A percentile compares a stretch with the other conserved stretches of the same genome.
Conservation (phyloP, 2,888 invertebrate genomes). For the Sinhomidia bicolor region DNA sequence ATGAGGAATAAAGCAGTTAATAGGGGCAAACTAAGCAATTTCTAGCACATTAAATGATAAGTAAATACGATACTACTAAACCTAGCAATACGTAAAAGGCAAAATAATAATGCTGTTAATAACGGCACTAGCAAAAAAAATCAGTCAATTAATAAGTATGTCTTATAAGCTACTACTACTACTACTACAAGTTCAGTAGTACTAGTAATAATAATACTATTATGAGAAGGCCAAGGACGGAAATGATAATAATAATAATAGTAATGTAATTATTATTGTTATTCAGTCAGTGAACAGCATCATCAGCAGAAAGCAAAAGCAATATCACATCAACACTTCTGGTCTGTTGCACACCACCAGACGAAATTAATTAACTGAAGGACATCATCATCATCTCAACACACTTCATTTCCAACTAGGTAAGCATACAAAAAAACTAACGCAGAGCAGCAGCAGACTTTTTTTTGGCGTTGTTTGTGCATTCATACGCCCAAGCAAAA, state of each 20-base stretch:
- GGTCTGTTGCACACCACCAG: not conserved
- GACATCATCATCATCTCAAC: not conserved
- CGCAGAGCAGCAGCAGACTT: not conserved
- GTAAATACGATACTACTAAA: not conserved
- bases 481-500: too few relatives aligned
- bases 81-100: not conserved
- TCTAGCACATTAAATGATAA: not conserved
- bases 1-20: not conserved
- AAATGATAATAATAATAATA: not conserved
- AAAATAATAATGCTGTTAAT: not conserved
- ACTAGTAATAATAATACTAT: not conserved
- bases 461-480: too few relatives aligned
- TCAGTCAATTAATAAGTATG: not conserved
- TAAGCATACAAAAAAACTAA: not conserved
- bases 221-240: conserved; percentile 28
- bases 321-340: not conserved
- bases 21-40: not conserved
- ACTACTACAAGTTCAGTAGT: not conserved
- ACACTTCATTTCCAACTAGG: not conserved
- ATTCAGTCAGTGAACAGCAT: not conserved
- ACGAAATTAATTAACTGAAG: conserved; percentile 54
- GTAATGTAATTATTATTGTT: not conserved
- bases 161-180: not conserved
- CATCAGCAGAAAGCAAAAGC: not conserved
- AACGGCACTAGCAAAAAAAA: not conserved